phyloP scores from a whole-genome alignment of 1,140 invertebrate species.

The Oryctes rhinoceros region DNA sequence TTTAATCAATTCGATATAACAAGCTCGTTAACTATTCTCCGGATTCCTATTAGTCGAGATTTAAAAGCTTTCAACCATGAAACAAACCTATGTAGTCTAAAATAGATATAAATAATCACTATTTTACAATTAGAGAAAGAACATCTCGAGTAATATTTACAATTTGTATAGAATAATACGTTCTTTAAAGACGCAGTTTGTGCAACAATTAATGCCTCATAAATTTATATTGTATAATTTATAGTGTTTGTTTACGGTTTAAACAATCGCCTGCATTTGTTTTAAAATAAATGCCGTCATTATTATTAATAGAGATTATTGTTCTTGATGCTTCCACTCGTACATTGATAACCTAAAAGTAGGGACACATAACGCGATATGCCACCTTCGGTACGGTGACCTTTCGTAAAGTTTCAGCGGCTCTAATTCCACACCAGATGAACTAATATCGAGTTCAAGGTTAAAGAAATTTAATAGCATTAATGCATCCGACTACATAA shows the following conservation, averaged over 20 bases:
- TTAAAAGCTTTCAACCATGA: too few relatives aligned
- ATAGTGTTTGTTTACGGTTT: slow-evolving; percentile 5
- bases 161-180: background rate
- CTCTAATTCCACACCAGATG: slow-evolving; percentile 14
- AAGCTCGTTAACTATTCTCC: too few relatives aligned
- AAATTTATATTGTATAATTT: slow-evolving; percentile 14
- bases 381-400: background rate
- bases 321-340: background rate
- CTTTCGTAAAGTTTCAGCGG: background rate
- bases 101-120: background rate
- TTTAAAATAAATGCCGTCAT: slow-evolving; percentile 3
- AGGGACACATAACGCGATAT: background rate
- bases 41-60: too few relatives aligned
- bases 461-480: slow-evolving; percentile 28
- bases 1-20: too few relatives aligned
- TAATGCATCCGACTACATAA: slow-evolving; percentile 24
- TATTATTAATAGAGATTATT: slow-evolving; percentile 28
- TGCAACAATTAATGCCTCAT: background rate
- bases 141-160: background rate
- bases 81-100: too few relatives aligned
- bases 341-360: slow-evolving; percentile 22
- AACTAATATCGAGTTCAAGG: slow-evolving; percentile 34
- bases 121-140: background rate
- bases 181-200: too few relatives aligned
- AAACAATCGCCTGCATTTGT: slow-evolving; percentile 12